A percentile compares a stretch with the other conserved stretches of the same genome.
These are phyloP conservation scores for Pheosia tremula DNA, from an alignment of 2,888 invertebrate genomes.

Conservation along the genomic window DNA sequence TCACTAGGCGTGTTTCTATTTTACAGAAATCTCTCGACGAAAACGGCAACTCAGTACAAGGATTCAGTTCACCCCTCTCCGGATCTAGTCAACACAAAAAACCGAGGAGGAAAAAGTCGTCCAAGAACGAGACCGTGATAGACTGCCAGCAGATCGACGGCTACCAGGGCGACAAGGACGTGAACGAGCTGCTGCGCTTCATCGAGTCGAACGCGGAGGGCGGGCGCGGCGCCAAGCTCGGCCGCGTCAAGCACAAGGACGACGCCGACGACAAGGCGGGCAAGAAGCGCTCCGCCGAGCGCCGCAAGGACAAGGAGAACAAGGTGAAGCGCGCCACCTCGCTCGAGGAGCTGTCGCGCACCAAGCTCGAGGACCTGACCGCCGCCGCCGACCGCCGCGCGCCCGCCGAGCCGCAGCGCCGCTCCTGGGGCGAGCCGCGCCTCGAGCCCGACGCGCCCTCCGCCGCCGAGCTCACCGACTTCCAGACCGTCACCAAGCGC, in stretches of 20 bases:
- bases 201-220: slow-evolving; percentile 87
- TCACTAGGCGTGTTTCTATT: slow-evolving; percentile 46
- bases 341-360: slow-evolving; percentile 91
- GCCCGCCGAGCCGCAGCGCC: slow-evolving; percentile 61
- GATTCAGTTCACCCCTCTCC: slow-evolving; percentile 75
- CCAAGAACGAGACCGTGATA: slow-evolving; percentile 84
- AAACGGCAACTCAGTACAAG: slow-evolving; percentile 90
- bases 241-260: slow-evolving; percentile 69
- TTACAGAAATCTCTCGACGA: slow-evolving; percentile 90
- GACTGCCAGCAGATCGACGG: slow-evolving; percentile 89
- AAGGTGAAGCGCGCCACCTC: slow-evolving; percentile 89
- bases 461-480: slow-evolving; percentile 87
- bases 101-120: slow-evolving; percentile 84
- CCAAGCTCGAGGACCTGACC: slow-evolving; percentile 89
- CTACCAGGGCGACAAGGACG: slow-evolving; percentile 90
- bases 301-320: slow-evolving; percentile 70
- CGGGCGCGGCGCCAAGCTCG: slow-evolving; percentile 62
- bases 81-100: slow-evolving; percentile 83
- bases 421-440: slow-evolving; percentile 53
- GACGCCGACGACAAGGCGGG: slow-evolving; percentile 73
- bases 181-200: slow-evolving; percentile 90
- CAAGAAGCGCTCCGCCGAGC: slow-evolving; percentile 81
- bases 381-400: slow-evolving; percentile 58
- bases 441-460: slow-evolving; percentile 43
- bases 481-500: slow-evolving; percentile 93